These are phyloP conservation scores for Lepidothrix coronata DNA, from an alignment of 2,113 vertebrate genomes.

Conservation along the genomic window DNA sequence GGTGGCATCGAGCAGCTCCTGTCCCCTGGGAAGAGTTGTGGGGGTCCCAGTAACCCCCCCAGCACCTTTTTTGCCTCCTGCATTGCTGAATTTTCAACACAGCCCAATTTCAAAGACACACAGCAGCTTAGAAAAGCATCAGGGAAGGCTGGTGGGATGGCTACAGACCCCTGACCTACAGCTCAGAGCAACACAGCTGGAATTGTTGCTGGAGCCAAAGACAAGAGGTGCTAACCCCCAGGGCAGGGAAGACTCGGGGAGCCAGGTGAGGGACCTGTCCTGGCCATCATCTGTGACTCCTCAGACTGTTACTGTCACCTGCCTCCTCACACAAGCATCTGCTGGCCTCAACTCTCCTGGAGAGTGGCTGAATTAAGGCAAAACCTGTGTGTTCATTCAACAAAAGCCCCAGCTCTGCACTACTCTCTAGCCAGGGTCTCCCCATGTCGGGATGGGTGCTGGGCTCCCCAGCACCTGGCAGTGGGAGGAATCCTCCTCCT, in stretches of 20 bases:
- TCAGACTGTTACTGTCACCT: background rate
- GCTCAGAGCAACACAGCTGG: rapidly evolving
- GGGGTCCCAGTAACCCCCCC: background rate
- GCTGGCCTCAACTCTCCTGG: background rate
- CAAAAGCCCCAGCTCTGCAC: rapidly evolving
- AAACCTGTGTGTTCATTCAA: rapidly evolving
- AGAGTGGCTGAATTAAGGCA: background rate
- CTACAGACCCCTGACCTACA: rapidly evolving
- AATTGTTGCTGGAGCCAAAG: background rate
- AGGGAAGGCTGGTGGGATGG: background rate
- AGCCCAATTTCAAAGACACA: background rate
- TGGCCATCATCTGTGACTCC: background rate
- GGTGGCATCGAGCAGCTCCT: rapidly evolving
- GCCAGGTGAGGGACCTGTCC: background rate
- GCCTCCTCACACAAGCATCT: rapidly evolving
- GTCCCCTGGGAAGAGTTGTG: rapidly evolving
- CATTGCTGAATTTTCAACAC: background rate
- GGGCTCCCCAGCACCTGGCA: background rate
- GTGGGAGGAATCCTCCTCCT: background rate
- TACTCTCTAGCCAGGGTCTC: background rate
- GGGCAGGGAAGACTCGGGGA: background rate
- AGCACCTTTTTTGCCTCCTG: background rate
- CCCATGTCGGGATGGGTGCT: background rate
- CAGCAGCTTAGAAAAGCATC: background rate
- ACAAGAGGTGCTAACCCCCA: rapidly evolving